These are phyloP conservation scores for Iphiclides podalirius DNA, from an alignment of 2,888 invertebrate genomes.

Conservation along the genomic window DNA sequence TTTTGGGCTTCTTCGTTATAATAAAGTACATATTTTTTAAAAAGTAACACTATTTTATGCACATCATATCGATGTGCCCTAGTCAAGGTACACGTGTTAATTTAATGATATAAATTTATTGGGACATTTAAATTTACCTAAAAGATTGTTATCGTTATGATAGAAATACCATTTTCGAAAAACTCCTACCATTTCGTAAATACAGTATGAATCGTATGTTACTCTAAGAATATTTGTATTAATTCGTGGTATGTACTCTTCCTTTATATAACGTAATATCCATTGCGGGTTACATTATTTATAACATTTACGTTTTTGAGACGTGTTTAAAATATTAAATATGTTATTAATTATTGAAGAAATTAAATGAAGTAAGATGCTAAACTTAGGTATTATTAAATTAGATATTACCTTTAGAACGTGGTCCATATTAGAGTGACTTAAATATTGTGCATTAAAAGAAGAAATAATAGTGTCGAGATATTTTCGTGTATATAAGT, in stretches of 20 bases:
- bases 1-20: too few relatives aligned
- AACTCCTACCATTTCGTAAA: neutral
- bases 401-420: slow-evolving; percentile 53
- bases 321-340: slow-evolving; percentile 26
- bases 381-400: slow-evolving; percentile 18
- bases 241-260: slow-evolving; percentile 16
- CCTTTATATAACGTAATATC: slow-evolving; percentile 6
- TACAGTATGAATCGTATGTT: neutral
- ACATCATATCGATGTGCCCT: too few relatives aligned
- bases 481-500: slow-evolving; percentile 62
- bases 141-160: too few relatives aligned
- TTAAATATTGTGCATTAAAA: slow-evolving; percentile 75
- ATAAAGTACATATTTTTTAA: too few relatives aligned
- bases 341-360: slow-evolving; percentile 11
- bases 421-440: slow-evolving; percentile 79
- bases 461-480: slow-evolving; percentile 56
- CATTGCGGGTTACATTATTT: too few relatives aligned
- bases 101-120: too few relatives aligned
- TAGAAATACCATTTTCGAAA: too few relatives aligned
- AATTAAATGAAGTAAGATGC: neutral
- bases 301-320: slow-evolving; percentile 11
- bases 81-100: too few relatives aligned
- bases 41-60: too few relatives aligned
- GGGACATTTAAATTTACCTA: too few relatives aligned
- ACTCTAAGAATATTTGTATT: slow-evolving; percentile 12